Percentiles rank a stretch among this genome's conserved stretches.
phyloP scores from a whole-genome alignment of 2,888 invertebrate species.

The Cetonia aurata region DNA sequence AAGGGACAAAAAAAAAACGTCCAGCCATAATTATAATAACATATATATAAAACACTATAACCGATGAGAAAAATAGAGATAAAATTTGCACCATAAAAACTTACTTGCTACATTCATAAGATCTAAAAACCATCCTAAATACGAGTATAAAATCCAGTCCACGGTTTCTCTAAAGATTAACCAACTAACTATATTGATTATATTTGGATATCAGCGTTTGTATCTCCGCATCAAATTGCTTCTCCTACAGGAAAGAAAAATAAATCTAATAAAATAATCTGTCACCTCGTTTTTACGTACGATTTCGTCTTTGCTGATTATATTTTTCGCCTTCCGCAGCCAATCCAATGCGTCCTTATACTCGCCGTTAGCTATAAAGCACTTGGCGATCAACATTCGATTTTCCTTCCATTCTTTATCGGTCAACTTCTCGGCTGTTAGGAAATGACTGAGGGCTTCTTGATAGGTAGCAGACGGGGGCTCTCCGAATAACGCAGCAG shows the following conservation, averaged over 20 bases:
- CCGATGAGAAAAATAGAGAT: too few relatives aligned
- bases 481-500: slow-evolving; percentile 74
- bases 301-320: slow-evolving; percentile 47
- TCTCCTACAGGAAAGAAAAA: slow-evolving; percentile 57
- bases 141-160: too few relatives aligned
- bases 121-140: slow-evolving; percentile 6
- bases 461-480: slow-evolving; percentile 73
- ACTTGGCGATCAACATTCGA: slow-evolving; percentile 71
- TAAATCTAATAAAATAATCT: too few relatives aligned
- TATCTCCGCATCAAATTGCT: slow-evolving; percentile 59
- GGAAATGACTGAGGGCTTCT: slow-evolving; percentile 72
- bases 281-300: neutral
- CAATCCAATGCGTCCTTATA: slow-evolving; percentile 68
- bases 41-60: too few relatives aligned
- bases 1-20: too few relatives aligned
- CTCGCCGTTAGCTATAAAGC: slow-evolving; percentile 68
- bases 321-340: slow-evolving; percentile 64
- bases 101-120: neutral
- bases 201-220: slow-evolving; percentile 59
- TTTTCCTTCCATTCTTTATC: slow-evolving; percentile 72
- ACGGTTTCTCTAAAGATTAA: too few relatives aligned
- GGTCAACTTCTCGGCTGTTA: slow-evolving; percentile 69
- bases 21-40: too few relatives aligned
- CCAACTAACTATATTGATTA: slow-evolving; percentile 57
- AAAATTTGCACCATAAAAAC: too few relatives aligned